Evolutionary conservation across 2,113 vertebrate species (phyloP).

Genomic region (Notothenia rossii): DNA sequence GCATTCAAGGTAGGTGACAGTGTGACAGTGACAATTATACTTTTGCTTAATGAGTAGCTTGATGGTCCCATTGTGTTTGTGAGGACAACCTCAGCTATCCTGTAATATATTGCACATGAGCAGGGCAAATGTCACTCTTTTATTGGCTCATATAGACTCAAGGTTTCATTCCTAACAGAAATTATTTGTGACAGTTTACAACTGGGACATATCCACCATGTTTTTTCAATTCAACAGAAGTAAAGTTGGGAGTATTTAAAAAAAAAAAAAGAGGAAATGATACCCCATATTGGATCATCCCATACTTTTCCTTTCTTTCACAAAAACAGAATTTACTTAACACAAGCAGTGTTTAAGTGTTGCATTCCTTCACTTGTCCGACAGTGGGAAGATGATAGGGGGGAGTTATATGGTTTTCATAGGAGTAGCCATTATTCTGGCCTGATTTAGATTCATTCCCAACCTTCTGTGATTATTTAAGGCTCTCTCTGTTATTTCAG

Average conservation of each 20-base stretch:
- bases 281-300: neutral
- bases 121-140: conserved; percentile 28
- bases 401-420: conserved; percentile 55
- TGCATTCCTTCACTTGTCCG: conserved; percentile 32
- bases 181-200: neutral
- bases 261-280: no score
- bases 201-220: neutral
- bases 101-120: neutral
- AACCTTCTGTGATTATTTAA: conserved; percentile 64
- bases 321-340: neutral
- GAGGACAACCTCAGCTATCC: conserved; percentile 23
- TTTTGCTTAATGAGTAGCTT: conserved; percentile 66
- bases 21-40: conserved; percentile 33
- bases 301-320: neutral
- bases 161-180: neutral
- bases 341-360: conserved; percentile 17
- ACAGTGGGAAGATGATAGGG: conserved; percentile 53
- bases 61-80: conserved; percentile 29
- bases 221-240: neutral
- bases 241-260: neutral
- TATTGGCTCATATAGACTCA: conserved; percentile 22
- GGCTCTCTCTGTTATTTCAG: conserved; percentile 79
- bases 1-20: conserved; percentile 80
- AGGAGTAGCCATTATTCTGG: conserved; percentile 65
- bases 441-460: conserved; percentile 40